A percentile compares a stretch with the other conserved stretches of the same genome.
Evolutionary conservation across 2,888 invertebrate genomes (phyloP).

Genomic region (Oscheius onirici): DNA sequence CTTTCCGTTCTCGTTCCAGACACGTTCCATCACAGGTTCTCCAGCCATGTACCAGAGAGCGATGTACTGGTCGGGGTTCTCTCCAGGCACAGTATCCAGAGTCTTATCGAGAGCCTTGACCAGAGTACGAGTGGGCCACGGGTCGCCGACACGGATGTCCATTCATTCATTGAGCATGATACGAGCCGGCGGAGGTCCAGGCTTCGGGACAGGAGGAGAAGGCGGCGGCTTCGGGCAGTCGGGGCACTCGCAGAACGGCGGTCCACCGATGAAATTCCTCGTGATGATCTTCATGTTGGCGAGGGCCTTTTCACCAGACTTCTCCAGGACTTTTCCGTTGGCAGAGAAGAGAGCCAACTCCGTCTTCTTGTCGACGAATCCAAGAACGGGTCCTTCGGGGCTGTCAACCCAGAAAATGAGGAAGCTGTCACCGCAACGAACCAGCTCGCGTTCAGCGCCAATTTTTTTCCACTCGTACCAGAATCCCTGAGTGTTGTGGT

Average conservation of each 20-base stretch:
- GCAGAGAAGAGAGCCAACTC: constrained; percentile 62
- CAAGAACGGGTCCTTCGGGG: constrained; percentile 45
- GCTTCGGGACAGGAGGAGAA: constrained; percentile 31
- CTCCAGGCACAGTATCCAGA: constrained; percentile 18
- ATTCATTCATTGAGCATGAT: constrained; percentile 66
- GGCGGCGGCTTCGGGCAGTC: no score
- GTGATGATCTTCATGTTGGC: no score
- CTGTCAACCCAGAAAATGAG: constrained; percentile 63
- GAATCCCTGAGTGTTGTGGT: constrained; percentile 61
- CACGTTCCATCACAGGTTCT: no score
- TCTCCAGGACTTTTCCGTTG: constrained; percentile 48
- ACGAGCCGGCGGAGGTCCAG: constrained; percentile 28
- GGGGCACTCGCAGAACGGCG: no score
- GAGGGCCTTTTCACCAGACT: no score
- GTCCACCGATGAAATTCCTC: no score
- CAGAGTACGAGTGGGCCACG: constrained; percentile 51
- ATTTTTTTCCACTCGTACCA: constrained; percentile 67
- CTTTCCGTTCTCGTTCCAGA: no score
- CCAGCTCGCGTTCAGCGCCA: constrained; percentile 53
- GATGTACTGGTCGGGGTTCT: constrained; percentile 22
- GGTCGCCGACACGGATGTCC: constrained; percentile 63
- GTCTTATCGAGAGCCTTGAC: constrained; percentile 23
- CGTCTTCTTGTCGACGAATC: constrained; percentile 65
- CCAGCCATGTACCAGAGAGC: no score
- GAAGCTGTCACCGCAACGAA: constrained; percentile 65